Evolutionary conservation across 2,888 invertebrate genomes (phyloP).

Genomic region (Pyralis farinalis): DNA sequence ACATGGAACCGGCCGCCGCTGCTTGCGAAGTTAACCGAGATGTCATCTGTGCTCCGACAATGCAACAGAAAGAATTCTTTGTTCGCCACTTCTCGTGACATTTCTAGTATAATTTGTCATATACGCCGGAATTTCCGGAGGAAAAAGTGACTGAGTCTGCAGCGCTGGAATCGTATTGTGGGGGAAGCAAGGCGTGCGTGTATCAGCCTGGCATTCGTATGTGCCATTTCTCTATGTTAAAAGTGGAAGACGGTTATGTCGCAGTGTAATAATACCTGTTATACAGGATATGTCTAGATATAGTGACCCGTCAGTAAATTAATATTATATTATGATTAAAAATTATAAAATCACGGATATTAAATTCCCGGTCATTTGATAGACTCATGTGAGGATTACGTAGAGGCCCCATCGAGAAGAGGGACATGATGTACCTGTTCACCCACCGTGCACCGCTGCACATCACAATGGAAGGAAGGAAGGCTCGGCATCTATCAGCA

Average conservation of each 20-base stretch:
- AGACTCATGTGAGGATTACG: no score
- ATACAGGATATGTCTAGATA: no score
- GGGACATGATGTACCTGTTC: no score
- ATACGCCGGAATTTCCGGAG: constrained; percentile 3
- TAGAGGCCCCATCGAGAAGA: no score
- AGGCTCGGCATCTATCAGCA: no score
- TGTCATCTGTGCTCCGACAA: constrained; percentile 20
- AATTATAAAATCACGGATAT: no score
- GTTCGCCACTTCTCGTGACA: constrained; percentile 21
- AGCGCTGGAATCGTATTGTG: constrained; percentile 12
- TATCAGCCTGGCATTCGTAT: background rate
- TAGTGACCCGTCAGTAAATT: no score
- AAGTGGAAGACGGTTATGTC: background rate
- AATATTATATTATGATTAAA: no score
- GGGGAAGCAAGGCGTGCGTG: constrained; percentile 7
- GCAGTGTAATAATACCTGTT: no score
- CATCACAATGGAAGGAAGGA: no score
- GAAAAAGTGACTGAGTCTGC: background rate
- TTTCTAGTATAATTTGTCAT: constrained; percentile 13
- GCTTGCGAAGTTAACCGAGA: constrained; percentile 30
- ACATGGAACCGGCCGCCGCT: constrained; percentile 21
- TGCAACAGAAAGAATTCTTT: constrained; percentile 22
- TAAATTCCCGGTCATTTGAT: no score
- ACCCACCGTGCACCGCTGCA: no score
- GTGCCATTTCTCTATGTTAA: constrained; percentile 2